A percentile compares a stretch with the other conserved stretches of the same genome.
phyloP scores from a whole-genome alignment of 2,113 vertebrate species.

The Nannobrachium achirus region DNA sequence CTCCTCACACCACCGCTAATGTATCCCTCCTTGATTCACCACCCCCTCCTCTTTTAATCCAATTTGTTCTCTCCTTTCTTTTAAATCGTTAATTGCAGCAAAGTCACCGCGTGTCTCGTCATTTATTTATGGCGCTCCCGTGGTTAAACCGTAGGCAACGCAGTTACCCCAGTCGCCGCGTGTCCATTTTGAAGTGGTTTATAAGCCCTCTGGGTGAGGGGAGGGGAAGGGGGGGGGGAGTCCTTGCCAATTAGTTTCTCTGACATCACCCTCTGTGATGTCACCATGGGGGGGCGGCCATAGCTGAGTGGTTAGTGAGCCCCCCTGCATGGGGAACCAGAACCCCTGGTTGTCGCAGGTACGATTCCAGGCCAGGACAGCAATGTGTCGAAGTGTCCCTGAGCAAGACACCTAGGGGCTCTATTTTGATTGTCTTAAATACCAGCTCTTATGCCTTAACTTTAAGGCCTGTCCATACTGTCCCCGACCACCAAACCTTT shows the following conservation, averaged over 20 bases:
- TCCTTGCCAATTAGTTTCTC: neutral
- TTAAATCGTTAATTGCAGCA: constrained; percentile 38
- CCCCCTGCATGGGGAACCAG: too few relatives aligned
- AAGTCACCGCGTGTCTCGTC: constrained; percentile 60
- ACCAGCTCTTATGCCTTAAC: too few relatives aligned
- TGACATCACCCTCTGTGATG: too few relatives aligned
- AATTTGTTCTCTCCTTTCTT: neutral
- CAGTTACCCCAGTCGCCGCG: constrained; percentile 63
- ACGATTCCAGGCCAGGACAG: too few relatives aligned
- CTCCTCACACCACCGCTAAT: constrained; percentile 44
- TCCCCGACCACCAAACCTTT: too few relatives aligned
- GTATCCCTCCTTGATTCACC: neutral
- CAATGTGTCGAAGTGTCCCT: too few relatives aligned
- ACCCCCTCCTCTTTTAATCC: constrained; percentile 24
- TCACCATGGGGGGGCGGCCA: too few relatives aligned
- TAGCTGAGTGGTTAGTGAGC: too few relatives aligned
- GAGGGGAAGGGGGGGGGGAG: neutral
- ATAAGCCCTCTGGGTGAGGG: constrained; percentile 61
- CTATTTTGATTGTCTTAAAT: too few relatives aligned
- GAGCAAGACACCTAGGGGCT: too few relatives aligned
- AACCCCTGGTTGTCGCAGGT: too few relatives aligned
- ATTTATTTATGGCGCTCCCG: constrained; percentile 47
- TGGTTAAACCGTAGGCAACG: constrained; percentile 47
- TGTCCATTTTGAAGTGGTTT: constrained; percentile 74
- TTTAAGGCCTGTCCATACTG: too few relatives aligned